Conservation (phyloP, 2,113 vertebrate species). For the Neolamprologus variostigma region DNA sequence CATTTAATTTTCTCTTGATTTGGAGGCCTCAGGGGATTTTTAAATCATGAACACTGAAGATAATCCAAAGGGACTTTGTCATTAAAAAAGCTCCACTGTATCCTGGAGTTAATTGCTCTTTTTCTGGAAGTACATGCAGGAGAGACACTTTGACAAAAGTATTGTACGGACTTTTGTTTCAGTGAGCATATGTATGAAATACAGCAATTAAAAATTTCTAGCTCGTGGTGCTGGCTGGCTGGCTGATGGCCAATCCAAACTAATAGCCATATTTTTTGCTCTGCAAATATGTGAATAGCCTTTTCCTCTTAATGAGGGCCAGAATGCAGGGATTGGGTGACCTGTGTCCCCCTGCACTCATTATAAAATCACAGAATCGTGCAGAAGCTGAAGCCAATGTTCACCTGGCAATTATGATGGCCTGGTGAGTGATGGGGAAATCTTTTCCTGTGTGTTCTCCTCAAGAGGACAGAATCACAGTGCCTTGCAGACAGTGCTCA, state of each 20-base stretch:
- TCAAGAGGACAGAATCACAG: conserved; percentile 10
- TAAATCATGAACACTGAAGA: not conserved
- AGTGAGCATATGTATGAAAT: conserved; percentile 13
- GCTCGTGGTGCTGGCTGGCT: conserved; percentile 11
- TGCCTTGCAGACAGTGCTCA: conserved; percentile 25
- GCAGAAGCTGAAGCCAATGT: conserved; percentile 25
- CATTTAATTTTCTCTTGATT: not conserved
- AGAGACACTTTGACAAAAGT: conserved; percentile 17
- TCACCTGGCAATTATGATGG: conserved; percentile 61
- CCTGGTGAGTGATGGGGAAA: conserved; percentile 39
- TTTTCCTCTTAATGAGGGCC: conserved; percentile 58
- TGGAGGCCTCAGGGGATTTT: not conserved
- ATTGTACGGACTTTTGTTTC: conserved; percentile 17
- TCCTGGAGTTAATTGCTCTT: conserved; percentile 4
- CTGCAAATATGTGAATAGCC: conserved; percentile 57
- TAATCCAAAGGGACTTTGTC: not conserved
- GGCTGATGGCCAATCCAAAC: conserved; percentile 37
- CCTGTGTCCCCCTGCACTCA: conserved; percentile 54
- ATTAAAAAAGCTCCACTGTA: not conserved
- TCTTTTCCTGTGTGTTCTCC: conserved; percentile 21
- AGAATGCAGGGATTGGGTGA: conserved; percentile 50
- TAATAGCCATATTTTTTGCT: conserved; percentile 53
- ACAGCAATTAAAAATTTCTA: conserved; percentile 44
- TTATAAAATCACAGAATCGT: conserved; percentile 55
- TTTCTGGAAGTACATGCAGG: not conserved